phyloP scores from a whole-genome alignment of 1,140 invertebrate species.

The Cherax quadricarinatus region DNA sequence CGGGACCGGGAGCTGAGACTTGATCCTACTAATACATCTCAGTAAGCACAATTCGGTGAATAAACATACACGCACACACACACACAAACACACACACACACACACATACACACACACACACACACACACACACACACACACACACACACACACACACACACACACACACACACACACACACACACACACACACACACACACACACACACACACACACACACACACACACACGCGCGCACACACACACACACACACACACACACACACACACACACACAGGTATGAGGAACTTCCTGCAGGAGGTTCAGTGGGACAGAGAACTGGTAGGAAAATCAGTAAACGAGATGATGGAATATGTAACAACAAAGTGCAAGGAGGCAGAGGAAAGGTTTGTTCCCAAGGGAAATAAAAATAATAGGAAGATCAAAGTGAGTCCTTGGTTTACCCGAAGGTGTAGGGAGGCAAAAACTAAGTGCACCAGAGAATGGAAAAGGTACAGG shows the following conservation, averaged over 20 bases:
- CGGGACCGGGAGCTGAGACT: no score
- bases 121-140: conserved; percentile 21
- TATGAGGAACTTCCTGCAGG: no score
- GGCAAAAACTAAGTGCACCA: no score
- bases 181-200: background rate
- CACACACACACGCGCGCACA: conserved; percentile 2
- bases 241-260: conserved; percentile 21
- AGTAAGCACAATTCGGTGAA: background rate
- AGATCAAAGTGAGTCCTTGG: no score
- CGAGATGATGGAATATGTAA: no score
- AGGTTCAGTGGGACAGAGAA: no score
- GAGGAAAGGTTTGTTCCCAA: no score
- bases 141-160: conserved; percentile 21
- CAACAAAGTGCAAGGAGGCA: no score
- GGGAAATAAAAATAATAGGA: no score
- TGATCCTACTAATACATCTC: background rate
- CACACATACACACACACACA: conserved; percentile 10
- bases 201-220: background rate
- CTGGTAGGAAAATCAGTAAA: no score
- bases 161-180: background rate
- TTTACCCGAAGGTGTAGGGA: no score
- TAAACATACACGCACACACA: background rate
- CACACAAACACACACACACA: conserved; percentile 10
- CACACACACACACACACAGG: background rate
- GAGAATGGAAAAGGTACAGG: no score